Conservation (phyloP, 35 echinoderm and acorn worm genomes). For the Stichopus chloronotus region DNA sequence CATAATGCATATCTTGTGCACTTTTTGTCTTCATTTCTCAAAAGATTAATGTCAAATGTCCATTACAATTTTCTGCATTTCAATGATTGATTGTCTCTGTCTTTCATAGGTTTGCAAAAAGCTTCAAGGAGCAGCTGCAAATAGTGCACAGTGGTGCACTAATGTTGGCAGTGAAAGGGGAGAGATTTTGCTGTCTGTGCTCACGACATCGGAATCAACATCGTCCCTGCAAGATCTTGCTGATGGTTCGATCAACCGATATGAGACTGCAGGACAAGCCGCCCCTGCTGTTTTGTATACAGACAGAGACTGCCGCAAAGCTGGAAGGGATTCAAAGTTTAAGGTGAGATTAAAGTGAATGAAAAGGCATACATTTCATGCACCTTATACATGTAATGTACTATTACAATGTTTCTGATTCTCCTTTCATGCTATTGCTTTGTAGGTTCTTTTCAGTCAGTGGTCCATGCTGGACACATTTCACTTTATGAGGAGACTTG, state of each 20-base stretch:
- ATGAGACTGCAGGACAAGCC: background rate
- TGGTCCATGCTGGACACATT: no score
- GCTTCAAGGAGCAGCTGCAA: background rate
- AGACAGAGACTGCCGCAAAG: no score
- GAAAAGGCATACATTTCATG: background rate
- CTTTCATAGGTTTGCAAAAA: background rate
- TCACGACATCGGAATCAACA: no score
- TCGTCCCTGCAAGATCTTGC: no score
- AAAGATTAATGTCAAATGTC: no score
- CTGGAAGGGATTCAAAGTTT: no score
- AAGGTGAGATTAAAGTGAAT: no score
- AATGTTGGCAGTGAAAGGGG: background rate
- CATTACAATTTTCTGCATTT: no score
- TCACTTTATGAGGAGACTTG: no score
- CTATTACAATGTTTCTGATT: background rate
- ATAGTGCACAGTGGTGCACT: background rate
- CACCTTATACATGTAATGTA: background rate
- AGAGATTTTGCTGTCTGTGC: slow-evolving; percentile 7
- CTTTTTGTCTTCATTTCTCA: no score
- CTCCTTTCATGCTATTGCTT: background rate
- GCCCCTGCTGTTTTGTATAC: background rate
- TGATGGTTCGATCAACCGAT: background rate
- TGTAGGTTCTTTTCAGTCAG: background rate
- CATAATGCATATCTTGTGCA: no score
- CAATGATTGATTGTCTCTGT: background rate